A percentile compares a stretch with the other conserved stretches of the same genome.
phyloP scores from a whole-genome alignment of 2,797 vertebrate genomes.

The Microchirus variegatus region DNA sequence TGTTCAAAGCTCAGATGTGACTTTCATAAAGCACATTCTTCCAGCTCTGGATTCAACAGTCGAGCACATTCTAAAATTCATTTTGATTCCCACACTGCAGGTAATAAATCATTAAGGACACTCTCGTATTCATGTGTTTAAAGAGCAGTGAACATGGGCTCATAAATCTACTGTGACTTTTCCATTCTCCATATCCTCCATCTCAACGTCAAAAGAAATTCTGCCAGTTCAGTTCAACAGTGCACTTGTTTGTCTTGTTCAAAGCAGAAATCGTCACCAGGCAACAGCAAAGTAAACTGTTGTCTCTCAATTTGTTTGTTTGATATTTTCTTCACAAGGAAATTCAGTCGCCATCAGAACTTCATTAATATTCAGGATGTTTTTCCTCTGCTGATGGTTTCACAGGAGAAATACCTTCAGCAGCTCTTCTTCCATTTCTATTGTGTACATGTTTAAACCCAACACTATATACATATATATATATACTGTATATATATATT shows the following conservation, averaged over 20 bases:
- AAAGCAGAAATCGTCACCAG: no score
- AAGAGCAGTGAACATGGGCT: conserved; percentile 59
- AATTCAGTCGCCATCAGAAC: no score
- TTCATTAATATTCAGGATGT: no score
- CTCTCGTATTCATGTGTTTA: conserved; percentile 68
- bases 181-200: conserved; percentile 35
- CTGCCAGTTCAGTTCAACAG: neutral
- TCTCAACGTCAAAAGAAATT: conserved; percentile 26
- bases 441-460: no score
- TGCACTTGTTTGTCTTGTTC: neutral
- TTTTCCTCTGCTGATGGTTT: no score
- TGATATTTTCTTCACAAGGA: no score
- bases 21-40: conserved; percentile 75
- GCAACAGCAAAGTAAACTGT: no score
- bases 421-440: no score
- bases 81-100: conserved; percentile 74
- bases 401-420: no score
- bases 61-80: conserved; percentile 75
- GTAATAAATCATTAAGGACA: conserved; percentile 76
- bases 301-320: no score
- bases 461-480: no score
- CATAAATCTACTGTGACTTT: conserved; percentile 71
- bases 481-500: no score
- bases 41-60: conserved; percentile 69
- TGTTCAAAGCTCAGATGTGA: conserved; percentile 48